Conservation (phyloP, 1,140 invertebrate species). For the Sesamia nonagrioides region DNA sequence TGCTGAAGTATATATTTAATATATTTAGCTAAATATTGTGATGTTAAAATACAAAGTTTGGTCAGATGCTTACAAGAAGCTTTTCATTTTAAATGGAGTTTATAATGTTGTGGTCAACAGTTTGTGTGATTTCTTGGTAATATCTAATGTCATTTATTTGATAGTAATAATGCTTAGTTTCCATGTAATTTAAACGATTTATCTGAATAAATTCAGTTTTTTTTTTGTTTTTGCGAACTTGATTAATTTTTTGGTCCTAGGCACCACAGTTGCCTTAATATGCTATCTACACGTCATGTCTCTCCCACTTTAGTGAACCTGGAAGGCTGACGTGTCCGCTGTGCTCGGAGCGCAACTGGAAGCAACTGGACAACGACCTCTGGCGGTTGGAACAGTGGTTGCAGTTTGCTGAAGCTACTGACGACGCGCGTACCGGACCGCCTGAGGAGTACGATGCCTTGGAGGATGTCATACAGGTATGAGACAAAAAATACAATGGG, state of each 20-base stretch:
- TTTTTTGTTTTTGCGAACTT: background rate
- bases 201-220: background rate
- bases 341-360: slow-evolving; percentile 95
- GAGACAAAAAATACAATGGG: background rate
- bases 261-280: background rate
- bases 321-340: slow-evolving; percentile 93
- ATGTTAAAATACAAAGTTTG: background rate
- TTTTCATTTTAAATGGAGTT: background rate
- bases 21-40: slow-evolving; percentile 3
- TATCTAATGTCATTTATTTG: too few relatives aligned
- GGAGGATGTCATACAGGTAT: slow-evolving; percentile 94
- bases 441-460: slow-evolving; percentile 93
- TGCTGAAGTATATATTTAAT: background rate
- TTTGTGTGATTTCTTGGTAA: too few relatives aligned
- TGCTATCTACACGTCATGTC: background rate
- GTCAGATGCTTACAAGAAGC: background rate
- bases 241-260: background rate
- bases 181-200: background rate
- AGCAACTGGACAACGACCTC: slow-evolving; percentile 95
- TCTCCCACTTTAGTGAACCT: slow-evolving; percentile 89
- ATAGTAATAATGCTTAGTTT: background rate
- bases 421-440: slow-evolving; percentile 90
- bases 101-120: background rate
- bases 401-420: slow-evolving; percentile 94
- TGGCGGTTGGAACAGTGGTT: slow-evolving; percentile 97